Base-by-base conservation (phyloP, 2,797 vertebrate genomes). In the Myotis vivesi region DNA sequence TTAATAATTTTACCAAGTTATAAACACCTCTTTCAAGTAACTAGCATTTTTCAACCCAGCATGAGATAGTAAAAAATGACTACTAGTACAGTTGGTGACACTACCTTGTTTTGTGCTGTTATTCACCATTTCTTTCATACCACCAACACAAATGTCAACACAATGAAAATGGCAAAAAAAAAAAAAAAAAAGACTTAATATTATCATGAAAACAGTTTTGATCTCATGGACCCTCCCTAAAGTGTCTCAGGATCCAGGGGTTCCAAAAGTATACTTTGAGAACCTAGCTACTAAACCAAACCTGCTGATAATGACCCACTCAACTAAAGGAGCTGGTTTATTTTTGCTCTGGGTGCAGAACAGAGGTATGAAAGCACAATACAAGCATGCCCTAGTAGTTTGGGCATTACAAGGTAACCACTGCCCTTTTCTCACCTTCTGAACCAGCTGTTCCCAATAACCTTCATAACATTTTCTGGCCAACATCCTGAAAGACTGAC, bases 341-440 rank as follows among this genome's bases (percentile, higher is more conserved):
- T 95, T 97, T 97, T 96, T 95, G 97, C 92, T 96, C 94, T 94
- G 96, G 85, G 93, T 83, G 73, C 94, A 97, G 89, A 87, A 85
- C 73, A 90, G 88, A 95, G 72, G 97, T 53, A 97, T 87, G 95
- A 97, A 97, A 97, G 93, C 84, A 95, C 57, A 96, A 96, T 93
- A 69, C 94, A 94, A 88, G 71, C 90, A 89, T 87, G 93, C 75
- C 62, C 92, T 85, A 76, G 92, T 87, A 97, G 57, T 95, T 96
- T 90, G 82, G 62, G 89, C 6, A 51, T 96, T 22, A 94, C 90
- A 96, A 94, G 94, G 96, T 93, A 87, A 91, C 92, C 95, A 90
- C 93, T 93, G 94, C 84, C 72, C 88, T 96, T 68, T 96, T 92
- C 96, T 95, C 84, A 87, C 93, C 93, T 91, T 96, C 87, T 96